Evolutionary conservation across 37 sponge, comb jelly and placozoan species (phyloP), one percentile per base, ranked within the genome.

Genomic region (Cliona cf. orientalis): DNA sequence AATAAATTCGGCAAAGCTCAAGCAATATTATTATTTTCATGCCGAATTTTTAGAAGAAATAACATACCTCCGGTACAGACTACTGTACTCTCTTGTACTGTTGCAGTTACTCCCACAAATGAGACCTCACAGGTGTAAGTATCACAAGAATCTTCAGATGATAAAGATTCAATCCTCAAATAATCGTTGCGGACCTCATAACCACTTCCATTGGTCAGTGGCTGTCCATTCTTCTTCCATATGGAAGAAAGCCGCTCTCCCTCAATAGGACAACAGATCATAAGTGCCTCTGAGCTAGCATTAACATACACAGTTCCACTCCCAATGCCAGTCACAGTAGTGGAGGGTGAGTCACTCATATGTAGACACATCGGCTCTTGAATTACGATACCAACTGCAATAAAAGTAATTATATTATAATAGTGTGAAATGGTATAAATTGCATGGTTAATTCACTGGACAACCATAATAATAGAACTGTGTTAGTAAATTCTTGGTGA

Each of bases 1-100:
- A n/a, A n/a, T n/a, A n/a, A n/a, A n/a, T n/a, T n/a, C n/a, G n/a
- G n/a, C n/a, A n/a, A n/a, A n/a, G n/a, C n/a, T n/a, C n/a, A n/a
- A n/a, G n/a, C n/a, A n/a, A n/a, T 34, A 66, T 28, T 37, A 35
- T 34, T 1, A 69, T 37, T 14, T 5, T 1, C 35, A 17, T 38
- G 5, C 58, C 36, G 22, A 58, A n/a, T 49, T 28, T 5, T 19
- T 26, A 25, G 23, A 12, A 43, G 19, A 34, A 35, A 29, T 19
- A 21, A 39, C 66, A 21, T 19, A 77, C 78, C 43, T 64, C 78
- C 46, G 64, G 42, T 21, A 21, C 78, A 77, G 0, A 77, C 59
- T 42, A 39, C 65, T 31, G 78, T 33, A 22, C 44, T 34, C 35
- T 75, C 75, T 1, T 12, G 14, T 44, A 6, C 5, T n/a, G n/a